A percentile compares a stretch with the other conserved stretches of the same genome.
phyloP scores from a whole-genome alignment of 2,888 invertebrate genomes.

The Junonia oenone region DNA sequence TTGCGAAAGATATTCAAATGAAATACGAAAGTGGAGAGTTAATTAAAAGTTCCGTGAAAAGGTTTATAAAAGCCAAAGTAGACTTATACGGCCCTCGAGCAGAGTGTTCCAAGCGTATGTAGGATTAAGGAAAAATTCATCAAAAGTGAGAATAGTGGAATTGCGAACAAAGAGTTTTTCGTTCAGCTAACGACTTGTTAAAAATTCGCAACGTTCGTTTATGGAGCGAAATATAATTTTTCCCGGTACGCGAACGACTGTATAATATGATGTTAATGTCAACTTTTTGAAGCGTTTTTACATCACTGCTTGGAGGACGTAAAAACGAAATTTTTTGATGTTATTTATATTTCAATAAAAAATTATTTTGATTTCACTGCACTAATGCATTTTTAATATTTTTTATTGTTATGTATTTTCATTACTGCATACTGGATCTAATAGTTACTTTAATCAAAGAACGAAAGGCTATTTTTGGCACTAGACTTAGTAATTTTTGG shows the following conservation, averaged over 20 bases:
- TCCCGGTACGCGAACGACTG: neutral
- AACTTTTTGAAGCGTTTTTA: neutral
- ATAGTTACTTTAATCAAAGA: no score
- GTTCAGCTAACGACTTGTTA: neutral
- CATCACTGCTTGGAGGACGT: no score
- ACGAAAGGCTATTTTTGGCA: no score
- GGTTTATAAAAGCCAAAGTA: constrained; percentile 6
- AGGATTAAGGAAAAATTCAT: neutral
- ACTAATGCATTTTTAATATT: no score
- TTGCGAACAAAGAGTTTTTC: neutral
- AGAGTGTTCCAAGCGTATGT: neutral
- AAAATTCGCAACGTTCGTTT: neutral
- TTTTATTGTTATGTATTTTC: no score
- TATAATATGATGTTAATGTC: neutral
- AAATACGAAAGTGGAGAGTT: constrained; percentile 19
- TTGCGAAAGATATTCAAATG: constrained; percentile 8
- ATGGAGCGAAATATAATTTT: neutral
- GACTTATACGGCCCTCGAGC: neutral
- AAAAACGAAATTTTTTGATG: no score
- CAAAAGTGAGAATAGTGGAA: neutral
- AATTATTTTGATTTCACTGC: no score
- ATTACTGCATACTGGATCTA: no score
- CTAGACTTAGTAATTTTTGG: no score
- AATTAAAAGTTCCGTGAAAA: constrained; percentile 28
- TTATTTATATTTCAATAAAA: no score